Conservation (phyloP, 2,113 vertebrate genomes). For the Helogale parvula region DNA sequence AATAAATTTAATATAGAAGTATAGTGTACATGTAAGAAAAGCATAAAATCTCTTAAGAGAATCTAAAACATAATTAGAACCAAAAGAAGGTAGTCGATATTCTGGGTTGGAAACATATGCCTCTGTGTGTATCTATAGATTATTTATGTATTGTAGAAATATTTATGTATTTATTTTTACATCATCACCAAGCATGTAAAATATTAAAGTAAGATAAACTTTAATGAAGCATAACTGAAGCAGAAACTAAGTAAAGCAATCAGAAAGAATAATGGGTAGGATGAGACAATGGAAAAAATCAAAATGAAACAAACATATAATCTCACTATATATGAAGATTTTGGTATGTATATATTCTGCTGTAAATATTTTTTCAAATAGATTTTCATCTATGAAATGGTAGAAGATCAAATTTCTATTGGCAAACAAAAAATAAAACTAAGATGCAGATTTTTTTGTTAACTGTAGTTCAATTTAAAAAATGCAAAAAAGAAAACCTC, state of each 20-base stretch:
- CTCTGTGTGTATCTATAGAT: background rate
- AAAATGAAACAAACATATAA: background rate
- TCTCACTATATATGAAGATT: background rate
- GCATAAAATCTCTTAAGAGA: background rate
- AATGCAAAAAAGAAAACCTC: background rate
- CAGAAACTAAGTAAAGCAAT: background rate
- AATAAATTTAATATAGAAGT: background rate
- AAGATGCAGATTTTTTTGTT: background rate
- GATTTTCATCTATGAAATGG: background rate
- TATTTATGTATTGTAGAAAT: background rate
- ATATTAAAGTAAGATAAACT: background rate
- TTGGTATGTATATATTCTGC: background rate
- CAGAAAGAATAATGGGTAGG: background rate
- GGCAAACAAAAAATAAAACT: background rate
- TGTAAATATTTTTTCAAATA: background rate
- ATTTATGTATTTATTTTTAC: background rate
- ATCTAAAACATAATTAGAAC: background rate
- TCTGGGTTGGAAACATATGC: background rate
- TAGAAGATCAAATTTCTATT: background rate
- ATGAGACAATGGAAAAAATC: background rate
- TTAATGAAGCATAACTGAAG: background rate
- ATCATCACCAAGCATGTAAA: background rate
- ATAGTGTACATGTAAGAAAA: background rate
- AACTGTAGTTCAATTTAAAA: background rate
- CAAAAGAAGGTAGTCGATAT: background rate